Base-by-base conservation (phyloP, 2,888 invertebrate species). In the Eupithecia subfuscata region DNA sequence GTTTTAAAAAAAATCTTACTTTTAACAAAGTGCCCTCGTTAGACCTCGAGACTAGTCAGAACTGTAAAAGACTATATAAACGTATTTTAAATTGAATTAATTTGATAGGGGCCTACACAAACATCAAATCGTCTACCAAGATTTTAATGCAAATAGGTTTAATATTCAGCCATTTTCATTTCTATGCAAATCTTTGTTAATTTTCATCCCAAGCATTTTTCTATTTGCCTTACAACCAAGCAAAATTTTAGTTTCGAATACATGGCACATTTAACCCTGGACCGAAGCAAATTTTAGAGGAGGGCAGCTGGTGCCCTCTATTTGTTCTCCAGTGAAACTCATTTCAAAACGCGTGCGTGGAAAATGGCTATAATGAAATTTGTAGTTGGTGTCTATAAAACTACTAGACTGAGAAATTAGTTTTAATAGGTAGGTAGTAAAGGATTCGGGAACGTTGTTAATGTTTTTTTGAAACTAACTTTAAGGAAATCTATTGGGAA, bases 281-380 rank as follows among this genome's bases (percentile, higher is more conserved):
- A 82, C 87, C 87, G 81, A 81, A 85, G 86, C 90, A 83, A 88
- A 90, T 88, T 87, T 84, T 82, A 79, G 79, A 85, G 80, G 84
- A 81, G 76, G 68, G 75, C 74, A 77, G 80, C 7, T n/a, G 22
- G 2, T 40, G 40, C 22, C 68, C 68, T 22, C 14, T 68, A 25
- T 68, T 68, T 68, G 68, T 43, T 79, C 75, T 77, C 78, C 82
- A 78, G 75, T 78, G 86, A 87, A 90, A 88, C 87, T 90, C 83
- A 90, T 91, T 91, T 90, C 88, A 91, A 68, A 68, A 43, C 68
- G 68, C 43, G 68, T 68, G 68, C 43, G 68, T 68, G 43, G 43
- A 45, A 40, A 64, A 68, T 16, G 25, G 9, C 8, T n/a, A 14
- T 43, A 68, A 43, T 67, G 40, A 67, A 37, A 67, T 67, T 67